Evolutionary conservation across 1,140 invertebrate species (phyloP), one percentile per base, ranked within the genome.

Genomic region (Macrobrachium rosenbergii): DNA sequence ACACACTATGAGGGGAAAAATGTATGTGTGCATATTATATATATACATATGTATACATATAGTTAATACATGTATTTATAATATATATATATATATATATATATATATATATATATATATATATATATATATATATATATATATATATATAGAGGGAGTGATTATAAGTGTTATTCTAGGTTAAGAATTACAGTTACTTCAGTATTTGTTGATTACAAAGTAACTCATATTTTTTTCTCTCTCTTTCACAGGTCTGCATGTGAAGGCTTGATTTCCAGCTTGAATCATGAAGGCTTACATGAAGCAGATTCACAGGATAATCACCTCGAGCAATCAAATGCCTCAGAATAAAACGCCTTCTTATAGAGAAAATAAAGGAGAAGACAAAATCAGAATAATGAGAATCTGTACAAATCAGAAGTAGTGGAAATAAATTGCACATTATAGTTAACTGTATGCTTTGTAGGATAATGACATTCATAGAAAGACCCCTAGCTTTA

Each of bases 71-170:
- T 69, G 16, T 69, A 21, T 69, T 23, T 6, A 69, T 21, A 69
- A 21, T 69, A 69, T 21, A 69, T 69, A 21, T 69, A 69, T 69
- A 69, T 21, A 69, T 69, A 23, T 69, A 69, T 69, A 69, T 69
- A 69, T n/a, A 69, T 69, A 69, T 69, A 69, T 69, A 69, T 69
- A 69, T 69, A 69, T 69, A 69, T 69, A 69, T 69, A 69, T 69
- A 69, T 69, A 69, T 69, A 69, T 69, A 69, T 69, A 69, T 69
- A 69, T 69, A 69, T 69, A 19, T 69, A 69, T 69, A 69, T 69
- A 69, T 69, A 69, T n/a, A 69, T 21, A 19, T 69, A 69, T 37
- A 2, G 28, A 2, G 28, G 28, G 3, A 37, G 28, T 37, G 1
- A 37, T 37, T 69, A 23, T 69, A 10, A 19, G 12, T 69, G 37